Conservation (phyloP, 2,888 invertebrate genomes). For the Nemoura dubitans region DNA sequence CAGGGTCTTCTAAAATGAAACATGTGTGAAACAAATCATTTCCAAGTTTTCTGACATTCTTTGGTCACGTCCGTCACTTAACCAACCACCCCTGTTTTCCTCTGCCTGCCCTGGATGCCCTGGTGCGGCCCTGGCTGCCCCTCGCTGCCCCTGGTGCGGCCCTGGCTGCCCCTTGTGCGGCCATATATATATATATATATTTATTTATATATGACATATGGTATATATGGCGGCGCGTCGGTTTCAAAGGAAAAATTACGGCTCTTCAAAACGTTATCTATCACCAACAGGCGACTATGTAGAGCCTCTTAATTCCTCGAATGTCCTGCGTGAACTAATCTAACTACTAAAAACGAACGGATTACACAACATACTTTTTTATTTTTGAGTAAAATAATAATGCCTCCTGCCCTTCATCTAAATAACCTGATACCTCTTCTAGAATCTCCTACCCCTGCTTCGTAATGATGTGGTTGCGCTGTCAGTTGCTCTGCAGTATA, state of each 20-base stretch:
- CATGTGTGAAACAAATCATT: no score
- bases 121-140: no score
- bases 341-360: background rate
- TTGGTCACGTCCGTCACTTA: no score
- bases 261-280: background rate
- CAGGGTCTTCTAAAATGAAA: no score
- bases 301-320: background rate
- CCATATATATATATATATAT: no score
- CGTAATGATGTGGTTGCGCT: background rate
- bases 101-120: no score
- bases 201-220: no score
- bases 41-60: no score
- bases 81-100: no score
- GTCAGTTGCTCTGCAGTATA: background rate
- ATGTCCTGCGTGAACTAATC: background rate
- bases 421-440: background rate
- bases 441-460: background rate
- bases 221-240: no score
- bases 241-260: background rate
- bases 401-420: background rate
- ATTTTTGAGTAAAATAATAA: background rate
- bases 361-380: background rate
- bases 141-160: no score
- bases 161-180: no score
- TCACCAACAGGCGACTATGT: background rate